phyloP scores from a whole-genome alignment of 2,797 vertebrate species.

The Columba guinea region DNA sequence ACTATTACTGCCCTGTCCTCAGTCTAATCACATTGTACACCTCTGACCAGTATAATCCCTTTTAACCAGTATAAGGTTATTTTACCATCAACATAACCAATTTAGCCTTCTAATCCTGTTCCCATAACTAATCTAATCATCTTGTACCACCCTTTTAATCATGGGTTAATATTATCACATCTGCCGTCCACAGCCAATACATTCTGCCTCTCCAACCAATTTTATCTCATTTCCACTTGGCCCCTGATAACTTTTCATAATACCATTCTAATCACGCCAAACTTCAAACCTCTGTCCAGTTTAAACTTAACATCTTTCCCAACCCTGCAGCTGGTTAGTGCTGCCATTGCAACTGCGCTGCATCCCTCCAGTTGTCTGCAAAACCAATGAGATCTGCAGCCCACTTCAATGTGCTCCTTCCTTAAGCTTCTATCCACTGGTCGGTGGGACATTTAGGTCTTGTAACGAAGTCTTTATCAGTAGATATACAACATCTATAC shows the following conservation, averaged over 20 bases:
- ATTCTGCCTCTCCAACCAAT: conserved; percentile 9
- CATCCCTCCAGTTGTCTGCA: not conserved
- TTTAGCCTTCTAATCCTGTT: conserved; percentile 61
- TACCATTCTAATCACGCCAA: not conserved
- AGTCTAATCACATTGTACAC: conserved; percentile 62
- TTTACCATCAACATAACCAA: conserved; percentile 57
- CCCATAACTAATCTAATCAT: conserved; percentile 67
- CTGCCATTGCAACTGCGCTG: not conserved
- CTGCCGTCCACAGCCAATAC: conserved; percentile 29
- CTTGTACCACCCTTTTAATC: conserved; percentile 43
- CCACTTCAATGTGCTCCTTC: not conserved
- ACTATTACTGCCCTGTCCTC: conserved; percentile 56
- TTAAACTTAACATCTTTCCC: not conserved
- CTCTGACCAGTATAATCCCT: conserved; percentile 59
- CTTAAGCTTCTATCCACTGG: not conserved
- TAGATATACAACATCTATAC: not conserved
- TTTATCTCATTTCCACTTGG: conserved; percentile 3
- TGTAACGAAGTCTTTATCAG: not conserved
- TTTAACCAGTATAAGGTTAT: conserved; percentile 53
- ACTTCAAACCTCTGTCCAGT: not conserved
- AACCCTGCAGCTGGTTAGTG: not conserved
- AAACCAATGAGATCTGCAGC: not conserved
- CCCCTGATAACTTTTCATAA: conserved; percentile 27
- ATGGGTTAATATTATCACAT: conserved; percentile 40
- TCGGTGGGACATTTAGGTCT: not conserved